A percentile compares a stretch with the other conserved stretches of the same genome.
Conservation (phyloP, 2,888 invertebrate species). For the Platynereis dumerilii region DNA sequence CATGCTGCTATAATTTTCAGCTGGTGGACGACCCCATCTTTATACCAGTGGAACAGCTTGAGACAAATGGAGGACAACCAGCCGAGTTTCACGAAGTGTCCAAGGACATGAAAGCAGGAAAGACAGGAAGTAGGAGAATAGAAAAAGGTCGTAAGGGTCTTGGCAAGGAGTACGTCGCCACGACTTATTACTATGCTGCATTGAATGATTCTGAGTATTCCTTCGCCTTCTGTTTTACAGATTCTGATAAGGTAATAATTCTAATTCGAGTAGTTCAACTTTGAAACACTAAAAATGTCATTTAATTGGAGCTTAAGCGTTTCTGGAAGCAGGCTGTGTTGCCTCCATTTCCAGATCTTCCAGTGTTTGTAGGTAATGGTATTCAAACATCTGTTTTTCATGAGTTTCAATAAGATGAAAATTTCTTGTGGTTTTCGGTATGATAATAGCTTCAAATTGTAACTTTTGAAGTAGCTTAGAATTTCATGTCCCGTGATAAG, state of each 20-base stretch:
- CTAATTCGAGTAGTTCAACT: conserved; percentile 4
- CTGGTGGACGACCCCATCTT: conserved; percentile 63
- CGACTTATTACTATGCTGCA: conserved; percentile 62
- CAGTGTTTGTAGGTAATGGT: no score
- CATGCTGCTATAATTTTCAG: conserved; percentile 44
- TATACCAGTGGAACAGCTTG: conserved; percentile 61
- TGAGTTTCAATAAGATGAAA: no score
- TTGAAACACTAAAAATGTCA: no score
- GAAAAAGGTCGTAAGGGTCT: conserved; percentile 43
- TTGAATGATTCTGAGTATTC: conserved; percentile 61
- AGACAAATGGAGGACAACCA: conserved; percentile 58
- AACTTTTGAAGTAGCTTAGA: no score
- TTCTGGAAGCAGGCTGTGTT: no score
- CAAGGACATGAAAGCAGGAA: conserved; percentile 55
- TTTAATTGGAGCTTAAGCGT: no score
- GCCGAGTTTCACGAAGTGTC: conserved; percentile 56
- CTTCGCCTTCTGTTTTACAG: conserved; percentile 62
- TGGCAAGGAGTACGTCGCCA: conserved; percentile 42
- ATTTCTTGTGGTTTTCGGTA: no score
- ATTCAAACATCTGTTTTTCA: no score
- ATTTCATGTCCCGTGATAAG: no score
- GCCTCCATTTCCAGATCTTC: no score
- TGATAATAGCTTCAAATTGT: no score
- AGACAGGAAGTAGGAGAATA: conserved; percentile 46
- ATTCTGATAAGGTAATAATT: conserved; percentile 59